A percentile compares a stretch with the other conserved stretches of the same genome.
These are phyloP conservation scores for Oreochromis tanganicae DNA, from an alignment of 2,113 vertebrate genomes.

Conservation along the genomic window DNA sequence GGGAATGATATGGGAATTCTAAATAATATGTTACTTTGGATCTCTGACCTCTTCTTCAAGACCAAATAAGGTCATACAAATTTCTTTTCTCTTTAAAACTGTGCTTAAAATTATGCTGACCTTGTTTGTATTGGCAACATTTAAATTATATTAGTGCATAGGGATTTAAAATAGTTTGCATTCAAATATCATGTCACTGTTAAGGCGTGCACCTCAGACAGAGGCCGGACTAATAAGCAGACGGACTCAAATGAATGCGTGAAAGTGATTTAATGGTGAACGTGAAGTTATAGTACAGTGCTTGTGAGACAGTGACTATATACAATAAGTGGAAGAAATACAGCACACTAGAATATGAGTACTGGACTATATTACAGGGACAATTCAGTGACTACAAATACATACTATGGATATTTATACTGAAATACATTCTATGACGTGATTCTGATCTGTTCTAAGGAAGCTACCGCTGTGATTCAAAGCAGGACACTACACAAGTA, in stretches of 20 bases:
- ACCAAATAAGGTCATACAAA: neutral
- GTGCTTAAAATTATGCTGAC: neutral
- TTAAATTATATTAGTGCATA: neutral
- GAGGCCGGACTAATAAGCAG: neutral
- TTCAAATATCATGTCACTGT: neutral
- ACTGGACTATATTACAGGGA: neutral
- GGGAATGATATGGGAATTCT: neutral
- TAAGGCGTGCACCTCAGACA: neutral
- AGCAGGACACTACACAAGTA: neutral
- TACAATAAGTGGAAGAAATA: neutral
- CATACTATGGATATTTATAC: neutral
- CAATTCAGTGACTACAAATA: neutral
- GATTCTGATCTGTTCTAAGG: neutral
- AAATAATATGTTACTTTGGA: neutral
- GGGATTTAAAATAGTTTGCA: neutral
- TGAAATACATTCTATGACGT: neutral
- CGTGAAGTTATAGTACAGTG: neutral
- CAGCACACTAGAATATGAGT: accelerated
- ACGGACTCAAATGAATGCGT: neutral
- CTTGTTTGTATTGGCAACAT: neutral
- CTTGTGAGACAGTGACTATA: neutral
- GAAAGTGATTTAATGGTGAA: neutral
- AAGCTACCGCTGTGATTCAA: neutral
- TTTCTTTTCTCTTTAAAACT: accelerated
- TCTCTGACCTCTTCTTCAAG: neutral